Base-by-base conservation (phyloP, 2,797 vertebrate genomes). In the Adelosebastes latens region DNA sequence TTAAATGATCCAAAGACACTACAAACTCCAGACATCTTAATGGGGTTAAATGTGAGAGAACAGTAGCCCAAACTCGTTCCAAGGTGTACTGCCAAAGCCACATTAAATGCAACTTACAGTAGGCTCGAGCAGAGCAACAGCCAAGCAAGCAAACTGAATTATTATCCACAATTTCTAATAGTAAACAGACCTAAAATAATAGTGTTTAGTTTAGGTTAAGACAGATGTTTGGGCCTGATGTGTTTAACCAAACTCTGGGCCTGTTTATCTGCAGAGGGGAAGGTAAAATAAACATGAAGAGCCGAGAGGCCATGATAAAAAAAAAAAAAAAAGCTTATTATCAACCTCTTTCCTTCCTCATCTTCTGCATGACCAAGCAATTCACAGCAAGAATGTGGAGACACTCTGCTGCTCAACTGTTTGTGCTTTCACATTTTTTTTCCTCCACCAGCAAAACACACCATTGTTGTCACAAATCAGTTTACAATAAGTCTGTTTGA, bases 301-400 rank as follows among this genome's bases (percentile, higher is more conserved):
- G 66, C 39, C 1, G 9, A 77, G 61, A 77, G 81, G 16, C n/a
- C 22, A 12, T n/a, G 58, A 71, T 66, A 75, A n/a, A 72, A 31
- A 73, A 46, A 77, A 4, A 71, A 31, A 71, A 46, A 27, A 53
- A 24, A 22, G 12, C 16, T 24, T 61, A 77, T 88, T 80, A 87
- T 85, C 83, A 80, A 75, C 77, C 72, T 74, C 83, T 81, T 86
- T 82, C 84, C 87, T 88, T 89, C 86, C 83, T 83, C 36, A 66
- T 74, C 88, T 90, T 92, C 88, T 87, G 90, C 90, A 92, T 91
- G 92, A 93, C 84, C 72, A 90, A 93, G 92, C 90, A 81, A 88
- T 91, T 91, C 68, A 52, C 16, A 24, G n/a, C 72, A 81, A 86
- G 90, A 92, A 95, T 92, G 87, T 88, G 76, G 78, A 83, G 80